Percentiles rank a stretch among this genome's conserved stretches.
Evolutionary conservation across 2,113 vertebrate genomes (phyloP).

Genomic region (Larimichthys polyactis): DNA sequence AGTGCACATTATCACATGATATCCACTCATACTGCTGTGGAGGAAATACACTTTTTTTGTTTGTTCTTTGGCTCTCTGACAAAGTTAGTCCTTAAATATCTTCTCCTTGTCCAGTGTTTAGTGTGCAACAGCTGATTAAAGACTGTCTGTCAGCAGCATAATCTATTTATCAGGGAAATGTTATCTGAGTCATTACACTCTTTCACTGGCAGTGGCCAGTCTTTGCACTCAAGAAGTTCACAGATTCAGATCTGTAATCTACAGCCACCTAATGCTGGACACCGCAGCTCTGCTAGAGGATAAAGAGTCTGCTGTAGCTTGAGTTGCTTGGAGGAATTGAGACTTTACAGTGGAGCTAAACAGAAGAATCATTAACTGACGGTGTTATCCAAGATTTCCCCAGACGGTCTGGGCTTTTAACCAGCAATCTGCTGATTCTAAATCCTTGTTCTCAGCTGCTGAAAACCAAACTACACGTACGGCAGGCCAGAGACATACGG

Average conservation of each 20-base stretch:
- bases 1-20: neutral
- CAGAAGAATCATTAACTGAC: neutral
- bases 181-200: slow-evolving; percentile 12
- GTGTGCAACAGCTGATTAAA: neutral
- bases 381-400: neutral
- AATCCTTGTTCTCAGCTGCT: neutral
- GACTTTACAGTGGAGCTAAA: neutral
- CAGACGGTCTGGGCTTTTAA: neutral
- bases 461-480: neutral
- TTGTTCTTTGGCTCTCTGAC: neutral
- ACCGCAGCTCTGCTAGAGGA: neutral
- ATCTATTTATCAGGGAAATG: slow-evolving; percentile 3
- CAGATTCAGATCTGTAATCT: slow-evolving; percentile 5
- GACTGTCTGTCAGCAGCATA: neutral
- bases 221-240: neutral
- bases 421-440: neutral
- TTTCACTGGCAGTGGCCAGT: neutral
- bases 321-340: neutral
- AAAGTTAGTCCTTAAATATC: neutral
- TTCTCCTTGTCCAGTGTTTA: neutral
- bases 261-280: neutral
- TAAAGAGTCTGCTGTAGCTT: neutral
- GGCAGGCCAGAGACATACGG: neutral
- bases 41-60: neutral
- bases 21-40: neutral